Evolutionary conservation across 2,113 vertebrate genomes (phyloP), one percentile per base, ranked within the genome.

Genomic region (Phalacrocorax brasilianus): DNA sequence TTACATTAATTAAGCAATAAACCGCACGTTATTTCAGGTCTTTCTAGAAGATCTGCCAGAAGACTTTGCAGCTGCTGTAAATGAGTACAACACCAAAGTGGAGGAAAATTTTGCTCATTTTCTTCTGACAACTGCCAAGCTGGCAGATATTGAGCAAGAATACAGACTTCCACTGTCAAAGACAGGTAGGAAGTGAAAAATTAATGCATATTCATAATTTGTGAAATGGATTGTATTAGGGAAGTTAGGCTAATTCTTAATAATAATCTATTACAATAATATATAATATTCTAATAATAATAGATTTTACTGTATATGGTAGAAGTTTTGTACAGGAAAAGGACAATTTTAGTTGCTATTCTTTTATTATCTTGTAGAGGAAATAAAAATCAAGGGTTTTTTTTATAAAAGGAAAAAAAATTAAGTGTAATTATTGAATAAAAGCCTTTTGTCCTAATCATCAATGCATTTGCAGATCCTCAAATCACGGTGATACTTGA

Each of bases 131-230:
- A 49, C 66, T 72, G 94, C 97, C 45, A 95, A 85, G 10, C 66
- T 97, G 82, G 93, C 95, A 72, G 94, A 97, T 68, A 93, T 73
- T 79, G 71, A 84, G 40, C 82, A 97, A 93, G 96, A 97, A 94
- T 97, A 90, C 49, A 91, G 88, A 38, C 90, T 97, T 68, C 96
- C 97, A 68, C 76, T 97, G 49, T 97, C 97, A 93, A 81, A 85
- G 92, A 92, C 92, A 83, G 85, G 95, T 97, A 95, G 79, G 82
- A 52, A 73, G 26, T 84, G 38, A 82, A 56, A 75, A 77, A 70
- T 40, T 14, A 73, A 63, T 77, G 27, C 71, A 40, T 44, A 18
- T 32, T 78, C 8, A n/a, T 70, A 44, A 61, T 61, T 53, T 32
- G 9, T 70, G 44, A 53, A 53, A 68, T 55, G 15, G 13, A 50